These are phyloP conservation scores for Zosterops borbonicus DNA, from an alignment of 2,113 vertebrate genomes.

Conservation along the genomic window DNA sequence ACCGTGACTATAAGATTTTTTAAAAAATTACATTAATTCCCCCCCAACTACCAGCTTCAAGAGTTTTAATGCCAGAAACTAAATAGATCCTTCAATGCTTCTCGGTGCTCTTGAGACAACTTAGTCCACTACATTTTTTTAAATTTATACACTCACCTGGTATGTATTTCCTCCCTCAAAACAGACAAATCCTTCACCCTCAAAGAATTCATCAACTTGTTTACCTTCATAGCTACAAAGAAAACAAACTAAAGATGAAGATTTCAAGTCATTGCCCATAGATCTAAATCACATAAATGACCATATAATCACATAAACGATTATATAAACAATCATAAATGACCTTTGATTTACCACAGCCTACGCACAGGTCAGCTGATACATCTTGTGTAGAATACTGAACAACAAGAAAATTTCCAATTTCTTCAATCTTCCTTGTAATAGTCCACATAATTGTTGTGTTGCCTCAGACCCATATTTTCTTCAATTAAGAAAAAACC, in stretches of 20 bases:
- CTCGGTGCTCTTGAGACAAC: neutral
- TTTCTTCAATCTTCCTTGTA: neutral
- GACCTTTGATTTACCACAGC: neutral
- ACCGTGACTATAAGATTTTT: neutral
- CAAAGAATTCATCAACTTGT: constrained; percentile 67
- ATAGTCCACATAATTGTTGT: neutral
- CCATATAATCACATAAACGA: neutral
- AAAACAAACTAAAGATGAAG: constrained; percentile 13
- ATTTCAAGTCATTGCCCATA: neutral
- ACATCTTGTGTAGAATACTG: neutral
- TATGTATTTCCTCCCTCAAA: constrained; percentile 85
- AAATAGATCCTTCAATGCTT: neutral
- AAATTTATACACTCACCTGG: constrained; percentile 68
- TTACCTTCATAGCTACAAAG: constrained; percentile 83
- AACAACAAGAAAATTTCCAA: neutral
- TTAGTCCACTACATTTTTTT: neutral
- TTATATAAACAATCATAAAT: neutral
- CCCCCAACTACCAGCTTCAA: neutral
- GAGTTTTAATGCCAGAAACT: neutral
- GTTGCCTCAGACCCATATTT: neutral
- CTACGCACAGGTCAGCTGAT: neutral
- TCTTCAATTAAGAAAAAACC: neutral
- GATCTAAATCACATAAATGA: neutral
- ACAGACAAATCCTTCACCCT: constrained; percentile 81
- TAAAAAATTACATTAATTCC: neutral